phyloP scores from a whole-genome alignment of 2,797 vertebrate species.

The Phyllotis vaccarum region DNA sequence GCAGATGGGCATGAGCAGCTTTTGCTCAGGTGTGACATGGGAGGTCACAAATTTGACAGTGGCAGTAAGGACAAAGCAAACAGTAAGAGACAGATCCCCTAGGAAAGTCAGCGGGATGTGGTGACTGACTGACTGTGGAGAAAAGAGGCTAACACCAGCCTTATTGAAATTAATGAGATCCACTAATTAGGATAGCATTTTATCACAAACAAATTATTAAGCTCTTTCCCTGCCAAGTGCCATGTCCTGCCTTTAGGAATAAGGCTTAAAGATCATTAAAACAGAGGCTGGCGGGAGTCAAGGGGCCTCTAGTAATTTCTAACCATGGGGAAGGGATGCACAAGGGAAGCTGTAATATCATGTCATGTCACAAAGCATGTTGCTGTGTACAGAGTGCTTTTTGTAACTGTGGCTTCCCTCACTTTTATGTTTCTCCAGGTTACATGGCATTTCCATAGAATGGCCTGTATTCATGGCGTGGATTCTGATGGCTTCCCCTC shows the following conservation, averaged over 20 bases:
- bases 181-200: constrained; percentile 81
- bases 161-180: constrained; percentile 81
- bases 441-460: constrained; percentile 58
- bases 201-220: constrained; percentile 81
- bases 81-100: background rate
- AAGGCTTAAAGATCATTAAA: constrained; percentile 79
- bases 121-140: constrained; percentile 3
- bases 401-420: constrained; percentile 28
- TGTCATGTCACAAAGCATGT: constrained; percentile 62
- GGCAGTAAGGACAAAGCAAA: background rate
- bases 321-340: constrained; percentile 72
- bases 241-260: constrained; percentile 77
- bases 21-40: background rate
- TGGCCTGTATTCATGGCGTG: background rate
- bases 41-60: background rate
- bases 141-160: background rate
- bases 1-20: background rate
- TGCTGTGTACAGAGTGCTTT: constrained; percentile 70
- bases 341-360: constrained; percentile 62
- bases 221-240: constrained; percentile 76
- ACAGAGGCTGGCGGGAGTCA: constrained; percentile 76
- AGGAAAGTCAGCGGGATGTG: background rate
- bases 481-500: background rate
- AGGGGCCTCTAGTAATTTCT: constrained; percentile 73
- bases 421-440: constrained; percentile 58